Base-by-base conservation (phyloP, 2,797 vertebrate genomes). In the Enteromius paludinosus region DNA sequence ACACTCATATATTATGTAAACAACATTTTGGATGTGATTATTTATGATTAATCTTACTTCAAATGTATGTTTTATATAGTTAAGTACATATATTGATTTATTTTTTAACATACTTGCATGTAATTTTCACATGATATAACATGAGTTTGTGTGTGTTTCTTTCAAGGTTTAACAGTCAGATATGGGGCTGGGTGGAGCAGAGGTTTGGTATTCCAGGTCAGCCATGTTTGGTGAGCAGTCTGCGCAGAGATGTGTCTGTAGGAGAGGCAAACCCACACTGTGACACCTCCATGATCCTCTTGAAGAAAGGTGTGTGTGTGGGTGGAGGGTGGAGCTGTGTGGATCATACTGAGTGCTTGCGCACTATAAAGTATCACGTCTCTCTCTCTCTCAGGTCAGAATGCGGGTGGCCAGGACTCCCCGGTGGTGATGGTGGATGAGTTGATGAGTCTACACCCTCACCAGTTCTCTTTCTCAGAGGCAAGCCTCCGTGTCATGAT, bases 391-490 rank as follows among this genome's bases (percentile, higher is more conserved):
- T 82, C 72, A 89, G 88, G 77, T 85, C 85, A 86, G 76, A 74
- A 83, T 76, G 73, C 71, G n/a, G 88, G 87, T 72, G 85, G 84
- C 65, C 93, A 92, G 87, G 94, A 95, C 85, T 86, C 91, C 5
- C 90, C 90, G 3, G 93, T 92, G 80, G 87, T 91, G 88, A 94
- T 94, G 94, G 94, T 93, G 83, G 95, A 96, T 82, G 95, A 96
- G 89, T 85, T 93, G 72, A 84, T 94, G 82, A 93, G 90, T 82
- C 81, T 90, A 18, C 89, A 92, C 38, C 90, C 93, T 65, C 93
- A 94, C 84, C 92, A 93, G 84, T 94, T 95, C 87, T 90, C 91
- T 86, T 92, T 94, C 85, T 95, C 94, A 89, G 95, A 96, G 93
- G 95, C 93, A 93, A 94, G 95, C 91, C 89, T 93, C 38, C 91